Evolutionary conservation across 2,797 vertebrate species (phyloP), one percentile per base, ranked within the genome.

Genomic region (Scolopax bukidnonensis): DNA sequence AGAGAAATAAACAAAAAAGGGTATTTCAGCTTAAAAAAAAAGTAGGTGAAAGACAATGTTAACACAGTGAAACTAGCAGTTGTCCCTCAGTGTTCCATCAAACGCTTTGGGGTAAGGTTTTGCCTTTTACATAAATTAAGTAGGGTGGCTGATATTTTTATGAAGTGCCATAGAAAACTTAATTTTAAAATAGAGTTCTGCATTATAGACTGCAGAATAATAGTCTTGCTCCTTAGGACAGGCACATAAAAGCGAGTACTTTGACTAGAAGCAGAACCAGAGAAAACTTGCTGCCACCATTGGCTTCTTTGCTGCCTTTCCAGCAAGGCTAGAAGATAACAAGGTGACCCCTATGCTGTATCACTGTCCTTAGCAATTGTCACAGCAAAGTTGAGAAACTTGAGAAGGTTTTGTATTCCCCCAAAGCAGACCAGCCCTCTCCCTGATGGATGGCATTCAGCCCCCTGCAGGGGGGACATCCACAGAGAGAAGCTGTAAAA

Each of bases 111-210:
- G 50, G 32, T 14, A 57, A 54, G 47, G 77, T 11, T 68, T 74
- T 93, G 77, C 53, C 82, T 95, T 73, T 86, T 65, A 90, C 78
- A 47, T 54, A 40, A 67, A 41, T 57, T 69, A 57, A 90, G 41
- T 27, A 50, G 90, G 53, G 63, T 33, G 48, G 38, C 48, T 28
- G 80, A 6, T 70, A 24, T 51, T 80, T 95, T 91, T 47, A 87
- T 80, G 76, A 68, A 88, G 64, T 86, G 61, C 33, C 65, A 75
- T 10, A 68, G 73, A 93, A 89, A 87, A 50, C 40, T 63, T 36
- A 16, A 53, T 88, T 86, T 76, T 40, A 64, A 41, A 43, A 5
- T 10, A 47, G 17, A 69, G 67, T n/a, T n/a, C 77, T 87, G 54
- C 73, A 40, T 28, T 41, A 6, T 3, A 76, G 87, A 60, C 77